Percentiles rank a stretch among this genome's conserved stretches.
These are phyloP conservation scores for Temnothorax curvispinosus DNA, from an alignment of 1,140 invertebrate species.

Conservation along the genomic window DNA sequence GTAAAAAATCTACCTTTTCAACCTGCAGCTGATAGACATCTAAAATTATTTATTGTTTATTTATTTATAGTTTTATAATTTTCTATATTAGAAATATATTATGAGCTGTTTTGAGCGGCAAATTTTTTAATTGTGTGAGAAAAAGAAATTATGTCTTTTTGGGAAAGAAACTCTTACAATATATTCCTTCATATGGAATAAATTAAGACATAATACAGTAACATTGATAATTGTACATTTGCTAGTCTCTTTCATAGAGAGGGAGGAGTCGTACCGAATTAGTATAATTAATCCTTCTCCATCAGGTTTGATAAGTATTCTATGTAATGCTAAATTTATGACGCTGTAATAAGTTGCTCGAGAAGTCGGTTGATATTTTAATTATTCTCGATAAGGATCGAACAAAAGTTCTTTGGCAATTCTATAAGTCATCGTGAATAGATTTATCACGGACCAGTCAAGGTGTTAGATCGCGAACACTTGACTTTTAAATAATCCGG, in stretches of 20 bases:
- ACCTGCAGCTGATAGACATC: background rate
- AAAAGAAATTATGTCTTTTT: background rate
- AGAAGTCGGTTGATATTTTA: constrained; percentile 48
- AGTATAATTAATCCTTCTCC: background rate
- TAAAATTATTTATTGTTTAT: background rate
- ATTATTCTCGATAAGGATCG: constrained; percentile 30
- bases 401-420: constrained; percentile 19
- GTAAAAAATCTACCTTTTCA: background rate
- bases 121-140: background rate
- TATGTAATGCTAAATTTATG: background rate
- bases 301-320: background rate
- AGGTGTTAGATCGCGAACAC: constrained; percentile 27
- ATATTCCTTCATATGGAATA: background rate
- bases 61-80: background rate
- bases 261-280: background rate
- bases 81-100: background rate
- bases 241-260: background rate
- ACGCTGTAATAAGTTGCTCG: background rate
- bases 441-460: constrained; percentile 29
- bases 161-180: background rate
- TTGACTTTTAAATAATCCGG: constrained; percentile 49
- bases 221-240: background rate
- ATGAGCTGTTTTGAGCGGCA: background rate
- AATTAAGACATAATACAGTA: background rate
- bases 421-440: constrained; percentile 6